Base-by-base conservation (phyloP, 35 echinoderm and acorn worm genomes). In the Acanthaster planci region DNA sequence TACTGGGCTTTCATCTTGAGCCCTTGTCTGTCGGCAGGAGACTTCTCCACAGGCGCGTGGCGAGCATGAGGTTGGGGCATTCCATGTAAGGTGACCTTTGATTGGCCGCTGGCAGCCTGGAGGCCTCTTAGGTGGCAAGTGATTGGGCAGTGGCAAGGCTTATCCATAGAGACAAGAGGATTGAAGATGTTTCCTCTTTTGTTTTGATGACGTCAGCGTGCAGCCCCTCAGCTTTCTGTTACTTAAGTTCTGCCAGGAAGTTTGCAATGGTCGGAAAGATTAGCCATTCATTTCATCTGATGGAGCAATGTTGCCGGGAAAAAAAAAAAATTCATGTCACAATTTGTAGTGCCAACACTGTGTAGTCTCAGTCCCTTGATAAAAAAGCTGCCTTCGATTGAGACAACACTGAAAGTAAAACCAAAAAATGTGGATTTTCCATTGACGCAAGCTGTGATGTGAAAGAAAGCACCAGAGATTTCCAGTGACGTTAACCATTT, bases 131-230 rank as follows among this genome's bases (percentile, higher is more conserved):
- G 23, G 64, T 72, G 64, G 23, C 34, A 14, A 34, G 26, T 29
- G 64, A 72, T 72, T 72, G 64, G 64, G 10, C 64, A 30, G 22
- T 72, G 8, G 34, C 15, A 26, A 72, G 64, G 64, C 14, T 72
- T 72, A 26, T 72, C 64, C 64, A 27, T 72, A 26, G 64, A 72
- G 64, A 72, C 64, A 72, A 31, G 23, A 72, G 64, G 42, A 26
- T 72, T 72, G 29, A 72, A 26, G 64, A 72, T 72, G 64, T 72
- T 72, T 72, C 29, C 22, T 72, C 64, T 72, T n/a, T 72, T 72
- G 64, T 72, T 72, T 19, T 72, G 19, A 72, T 72, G 64, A 72
- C 64, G 34, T 72, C 64, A 72, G 22, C 26, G 30, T 72, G 29
- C 2, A 16, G 29, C 64, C n/a, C 64, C 8, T 26, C 30, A 72